A percentile compares a stretch with the other conserved stretches of the same genome.
Evolutionary conservation across 2,888 invertebrate genomes (phyloP).

Genomic region (Drosophila longiperda): DNA sequence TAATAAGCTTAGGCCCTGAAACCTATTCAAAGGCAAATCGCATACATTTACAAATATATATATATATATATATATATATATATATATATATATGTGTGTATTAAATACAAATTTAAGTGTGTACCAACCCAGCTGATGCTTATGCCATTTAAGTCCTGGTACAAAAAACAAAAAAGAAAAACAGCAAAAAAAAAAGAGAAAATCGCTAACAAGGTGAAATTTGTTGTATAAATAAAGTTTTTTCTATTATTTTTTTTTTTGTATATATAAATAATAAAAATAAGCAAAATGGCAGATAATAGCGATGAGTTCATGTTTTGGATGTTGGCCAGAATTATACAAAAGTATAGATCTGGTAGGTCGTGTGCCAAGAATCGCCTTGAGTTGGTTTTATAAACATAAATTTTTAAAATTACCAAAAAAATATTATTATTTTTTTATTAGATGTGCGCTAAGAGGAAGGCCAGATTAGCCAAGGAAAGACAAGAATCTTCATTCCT

Average conservation of each 20-base stretch:
- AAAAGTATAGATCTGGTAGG: not conserved
- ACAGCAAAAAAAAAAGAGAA: not conserved
- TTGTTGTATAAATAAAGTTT: not conserved
- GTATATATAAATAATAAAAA: not conserved
- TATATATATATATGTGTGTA: constrained; percentile 1
- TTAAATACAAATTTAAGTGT: constrained; percentile 33
- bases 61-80: constrained; percentile 9
- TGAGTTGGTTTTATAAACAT: too few relatives aligned
- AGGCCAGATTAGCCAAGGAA: not conserved
- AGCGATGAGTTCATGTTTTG: not conserved
- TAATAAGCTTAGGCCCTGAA: constrained; percentile 64
- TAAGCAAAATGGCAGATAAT: not conserved
- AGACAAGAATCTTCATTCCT: not conserved
- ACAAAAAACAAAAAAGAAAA: not conserved
- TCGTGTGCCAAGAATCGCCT: not conserved
- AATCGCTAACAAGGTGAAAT: constrained; percentile 2
- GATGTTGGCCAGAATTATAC: not conserved
- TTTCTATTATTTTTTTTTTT: not conserved
- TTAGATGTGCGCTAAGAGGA: not conserved
- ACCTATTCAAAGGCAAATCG: constrained; percentile 31
- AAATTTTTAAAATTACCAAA: not conserved
- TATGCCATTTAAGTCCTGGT: constrained; percentile 11
- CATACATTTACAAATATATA: constrained; percentile 4
- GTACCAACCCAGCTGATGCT: constrained; percentile 30
- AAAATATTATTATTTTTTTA: not conserved